Percentiles rank a stretch among this genome's conserved stretches.
These are phyloP conservation scores for Andrena bicolor DNA, from an alignment of 2,888 invertebrate species.

Conservation along the genomic window DNA sequence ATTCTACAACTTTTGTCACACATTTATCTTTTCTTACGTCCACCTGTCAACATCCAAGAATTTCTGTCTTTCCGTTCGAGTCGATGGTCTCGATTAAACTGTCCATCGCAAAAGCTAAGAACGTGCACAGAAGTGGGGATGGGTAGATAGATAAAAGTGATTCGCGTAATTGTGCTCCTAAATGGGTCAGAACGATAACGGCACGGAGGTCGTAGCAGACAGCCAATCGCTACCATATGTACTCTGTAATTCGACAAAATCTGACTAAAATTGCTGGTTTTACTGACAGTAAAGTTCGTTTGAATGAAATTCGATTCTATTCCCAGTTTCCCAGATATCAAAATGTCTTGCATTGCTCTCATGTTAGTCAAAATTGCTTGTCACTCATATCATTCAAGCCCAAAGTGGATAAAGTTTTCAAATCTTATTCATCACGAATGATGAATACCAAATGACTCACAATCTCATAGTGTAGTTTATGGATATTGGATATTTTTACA, in stretches of 20 bases:
- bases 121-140: neutral
- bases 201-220: constrained; percentile 27
- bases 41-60: constrained; percentile 8
- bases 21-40: neutral
- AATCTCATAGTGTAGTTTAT: too few species aligned
- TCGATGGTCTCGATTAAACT: neutral
- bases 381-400: too few species aligned
- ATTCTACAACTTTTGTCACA: too few species aligned
- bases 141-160: constrained; percentile 22
- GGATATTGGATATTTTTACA: too few species aligned
- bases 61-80: neutral
- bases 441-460: too few species aligned
- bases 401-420: too few species aligned
- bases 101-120: neutral
- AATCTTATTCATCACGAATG: too few species aligned
- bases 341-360: too few species aligned
- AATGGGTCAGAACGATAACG: constrained; percentile 57
- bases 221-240: constrained; percentile 4
- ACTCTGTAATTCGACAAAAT: constrained; percentile 16
- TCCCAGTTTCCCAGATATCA: neutral
- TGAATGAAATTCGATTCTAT: neutral
- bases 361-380: too few species aligned
- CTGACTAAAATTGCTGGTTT: neutral
- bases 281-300: constrained; percentile 4
- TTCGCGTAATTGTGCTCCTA: constrained; percentile 37